Evolutionary conservation across 2,113 vertebrate species (phyloP).

Genomic region (Todiramphus saurophagus): DNA sequence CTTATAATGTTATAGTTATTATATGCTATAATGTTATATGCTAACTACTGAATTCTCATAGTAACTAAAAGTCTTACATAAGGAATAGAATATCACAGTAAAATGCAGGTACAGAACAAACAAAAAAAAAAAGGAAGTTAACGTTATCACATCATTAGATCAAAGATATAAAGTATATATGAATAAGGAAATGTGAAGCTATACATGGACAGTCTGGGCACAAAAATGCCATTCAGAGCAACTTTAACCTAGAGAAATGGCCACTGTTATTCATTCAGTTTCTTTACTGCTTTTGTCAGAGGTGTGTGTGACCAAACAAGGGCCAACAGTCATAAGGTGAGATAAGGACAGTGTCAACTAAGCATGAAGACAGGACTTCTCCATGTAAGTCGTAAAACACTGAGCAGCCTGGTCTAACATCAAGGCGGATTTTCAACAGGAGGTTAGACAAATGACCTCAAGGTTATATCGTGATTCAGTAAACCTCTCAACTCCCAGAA

Average conservation of each 20-base stretch:
- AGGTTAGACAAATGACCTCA: background rate
- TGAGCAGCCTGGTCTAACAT: background rate
- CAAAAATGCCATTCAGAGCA: background rate
- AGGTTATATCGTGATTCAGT: background rate
- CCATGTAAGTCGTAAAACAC: background rate
- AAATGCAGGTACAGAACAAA: background rate
- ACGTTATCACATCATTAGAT: background rate
- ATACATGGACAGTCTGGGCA: background rate
- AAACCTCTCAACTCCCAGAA: background rate
- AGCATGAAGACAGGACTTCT: rapidly evolving
- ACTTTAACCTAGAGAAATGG: background rate
- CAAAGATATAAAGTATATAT: background rate
- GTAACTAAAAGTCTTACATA: background rate
- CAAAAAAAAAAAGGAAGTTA: background rate
- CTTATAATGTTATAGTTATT: background rate
- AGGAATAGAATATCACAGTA: background rate
- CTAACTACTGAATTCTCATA: background rate
- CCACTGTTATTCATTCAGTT: background rate
- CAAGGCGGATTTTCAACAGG: background rate
- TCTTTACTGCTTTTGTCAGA: background rate
- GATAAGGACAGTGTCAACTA: background rate
- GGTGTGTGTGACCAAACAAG: background rate
- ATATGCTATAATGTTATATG: too few species aligned
- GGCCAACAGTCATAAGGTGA: background rate
- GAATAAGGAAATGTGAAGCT: background rate